Evolutionary conservation across 1,140 invertebrate genomes (phyloP).

Genomic region (Brachionus rubens): DNA sequence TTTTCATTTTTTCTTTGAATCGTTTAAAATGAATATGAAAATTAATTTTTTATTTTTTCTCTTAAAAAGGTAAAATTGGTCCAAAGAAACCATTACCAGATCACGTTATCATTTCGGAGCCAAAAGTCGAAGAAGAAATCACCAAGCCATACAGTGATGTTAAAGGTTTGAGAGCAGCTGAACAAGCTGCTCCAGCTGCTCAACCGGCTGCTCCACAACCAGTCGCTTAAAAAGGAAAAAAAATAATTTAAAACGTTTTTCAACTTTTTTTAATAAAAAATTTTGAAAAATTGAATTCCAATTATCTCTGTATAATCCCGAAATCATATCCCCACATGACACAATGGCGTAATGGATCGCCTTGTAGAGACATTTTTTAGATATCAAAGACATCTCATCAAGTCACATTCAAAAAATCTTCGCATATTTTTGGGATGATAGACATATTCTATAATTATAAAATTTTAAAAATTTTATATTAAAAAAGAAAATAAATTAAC

Average conservation of each 20-base stretch:
- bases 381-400: no score
- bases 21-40: background rate
- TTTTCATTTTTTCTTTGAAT: background rate
- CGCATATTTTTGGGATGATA: no score
- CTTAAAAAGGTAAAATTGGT: conserved; percentile 71
- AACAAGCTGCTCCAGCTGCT: background rate
- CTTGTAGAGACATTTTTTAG: no score
- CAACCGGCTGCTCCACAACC: conserved; percentile 35
- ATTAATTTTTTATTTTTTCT: background rate
- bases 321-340: no score
- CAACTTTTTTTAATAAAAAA: conserved; percentile 35
- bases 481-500: background rate
- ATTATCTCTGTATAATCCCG: no score
- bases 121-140: conserved; percentile 68
- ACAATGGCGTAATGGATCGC: no score
- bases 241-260: background rate
- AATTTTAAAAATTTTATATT: no score
- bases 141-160: conserved; percentile 59
- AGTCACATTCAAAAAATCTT: no score
- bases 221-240: background rate
- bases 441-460: no score
- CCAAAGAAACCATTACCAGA: conserved; percentile 95
- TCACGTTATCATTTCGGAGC: conserved; percentile 88
- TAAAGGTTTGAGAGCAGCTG: conserved; percentile 51
- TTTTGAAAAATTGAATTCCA: background rate